Base-by-base conservation (phyloP, 2,888 invertebrate genomes). In the Microctonus brassicae region DNA sequence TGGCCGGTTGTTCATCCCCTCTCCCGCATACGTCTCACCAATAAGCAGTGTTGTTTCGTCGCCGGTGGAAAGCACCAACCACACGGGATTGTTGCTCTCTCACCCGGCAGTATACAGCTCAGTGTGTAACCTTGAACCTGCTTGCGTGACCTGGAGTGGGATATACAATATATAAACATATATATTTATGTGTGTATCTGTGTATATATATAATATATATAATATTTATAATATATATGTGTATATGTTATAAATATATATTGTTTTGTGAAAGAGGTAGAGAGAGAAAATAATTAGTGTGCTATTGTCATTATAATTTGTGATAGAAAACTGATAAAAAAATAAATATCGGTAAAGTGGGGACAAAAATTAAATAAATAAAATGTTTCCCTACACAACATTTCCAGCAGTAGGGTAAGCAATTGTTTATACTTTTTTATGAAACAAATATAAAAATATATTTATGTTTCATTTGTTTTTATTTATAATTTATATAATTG, bases 331-430 rank as follows among this genome's bases (percentile, higher is more conserved):
- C 17, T 3, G 7, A 47, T 1, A n/a, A 20, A 20, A 6, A 47
- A 17, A n/a, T 20, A 47, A 47, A 63, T 24, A 36, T n/a, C n/a
- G n/a, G n/a, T n/a, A n/a, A n/a, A n/a, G n/a, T n/a, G n/a, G n/a
- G n/a, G n/a, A 42, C 5, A 29, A 70, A 39, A 58, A 53, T 63
- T 63, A 47, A 20, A 34, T 26, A 24, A 65, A 22, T 55, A 13
- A 26, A 52, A 87, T 87, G 87, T 87, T 87, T 80, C 86, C 87
- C 34, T 87, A 87, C 79, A 84, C 87, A 34, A 85, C 87, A 53
- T 87, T 87, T 77, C 87, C 87, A 79, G 81, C 87, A 72, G 86
- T 87, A 68, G 86, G 87, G 87, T 87, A 84, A 84, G 84, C 77
- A 7, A 42, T 53, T 63, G 26, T 42, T 69, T 26, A 36, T 55